Conservation (phyloP, 2,888 invertebrate species). For the Acanthosepion esculentum region DNA sequence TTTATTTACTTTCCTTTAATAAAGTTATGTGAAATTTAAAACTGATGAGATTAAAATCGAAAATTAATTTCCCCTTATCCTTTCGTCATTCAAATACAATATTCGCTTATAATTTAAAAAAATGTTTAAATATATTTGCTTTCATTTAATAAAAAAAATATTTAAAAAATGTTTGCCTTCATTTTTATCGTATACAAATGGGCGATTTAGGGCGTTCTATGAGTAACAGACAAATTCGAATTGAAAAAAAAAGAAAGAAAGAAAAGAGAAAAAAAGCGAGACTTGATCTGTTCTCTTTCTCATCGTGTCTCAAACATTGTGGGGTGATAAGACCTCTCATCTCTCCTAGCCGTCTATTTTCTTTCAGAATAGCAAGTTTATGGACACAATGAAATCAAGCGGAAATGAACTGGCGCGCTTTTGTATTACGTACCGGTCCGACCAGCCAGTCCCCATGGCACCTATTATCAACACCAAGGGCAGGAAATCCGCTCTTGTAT, state of each 20-base stretch:
- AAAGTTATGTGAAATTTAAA: too few relatives aligned
- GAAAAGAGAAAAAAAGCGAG: too few relatives aligned
- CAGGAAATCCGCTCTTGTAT: not conserved
- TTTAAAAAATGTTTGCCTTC: too few relatives aligned
- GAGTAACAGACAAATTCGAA: not conserved
- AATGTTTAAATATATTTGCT: too few relatives aligned
- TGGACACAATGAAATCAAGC: slow-evolving; percentile 4
- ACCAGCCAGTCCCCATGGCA: not conserved
- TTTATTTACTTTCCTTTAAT: too few relatives aligned
- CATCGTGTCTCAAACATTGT: not conserved
- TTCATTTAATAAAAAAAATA: too few relatives aligned
- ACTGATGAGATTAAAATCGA: too few relatives aligned
- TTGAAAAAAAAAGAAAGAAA: not conserved
- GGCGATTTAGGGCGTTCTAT: not conserved
- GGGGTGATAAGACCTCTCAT: not conserved
- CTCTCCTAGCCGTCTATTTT: not conserved
- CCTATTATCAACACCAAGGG: not conserved
- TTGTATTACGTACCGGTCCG: not conserved
- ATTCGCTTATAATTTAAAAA: too few relatives aligned
- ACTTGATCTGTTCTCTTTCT: not conserved
- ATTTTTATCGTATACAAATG: too few relatives aligned
- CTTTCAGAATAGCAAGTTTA: not conserved
- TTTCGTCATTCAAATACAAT: too few relatives aligned
- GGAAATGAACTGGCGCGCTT: not conserved
- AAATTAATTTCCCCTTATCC: too few relatives aligned